Evolutionary conservation across 2,113 vertebrate genomes (phyloP), one percentile per base, ranked within the genome.

Genomic region (Oriolus oriolus): DNA sequence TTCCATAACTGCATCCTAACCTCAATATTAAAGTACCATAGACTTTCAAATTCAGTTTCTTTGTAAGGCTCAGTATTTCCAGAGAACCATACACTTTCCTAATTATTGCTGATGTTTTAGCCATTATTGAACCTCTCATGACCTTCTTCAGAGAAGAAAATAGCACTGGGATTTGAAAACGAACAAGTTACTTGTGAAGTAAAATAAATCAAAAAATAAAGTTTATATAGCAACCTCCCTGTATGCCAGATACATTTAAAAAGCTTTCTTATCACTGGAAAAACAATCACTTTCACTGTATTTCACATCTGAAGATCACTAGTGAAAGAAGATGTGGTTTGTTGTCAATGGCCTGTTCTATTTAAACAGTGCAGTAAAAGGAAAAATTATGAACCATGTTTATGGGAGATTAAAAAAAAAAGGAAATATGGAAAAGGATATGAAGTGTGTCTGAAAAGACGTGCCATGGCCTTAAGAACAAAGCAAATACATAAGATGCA

Each of bases 221-320:
- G 19, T 59, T 57, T 84, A 28, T 87, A 37, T 56, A 66, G 45
- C 35, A 88, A 33, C 16, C 17, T 57, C 14, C 15, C 26, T 0
- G 2, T 42, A 77, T 82, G 54, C 26, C 39, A 88, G 14, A 73
- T 82, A 42, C 33, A 31, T 91, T 96, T 66, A 31, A 90, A 96
- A 97, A 95, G 69, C 60, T 88, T 93, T 87, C 63, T 92, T 97
- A 93, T 93, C 84, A 86, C 85, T 93, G 93, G 84, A 92, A 96
- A 98, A 97, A 76, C 85, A 96, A 94, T 96, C 87, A 31, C 35
- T 74, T 70, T 92, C 50, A 54, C 53, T 93, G 84, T 70, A 35
- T 96, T 96, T 97, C 94, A 35, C 41, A 95, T 90, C 53, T 95
- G 89, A 96, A 94, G 85, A 86, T 97, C 86, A 84, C 85, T 82